Evolutionary conservation across 2,888 invertebrate genomes (phyloP), one percentile per base, ranked within the genome.

Genomic region (Mellilla xanthometata): DNA sequence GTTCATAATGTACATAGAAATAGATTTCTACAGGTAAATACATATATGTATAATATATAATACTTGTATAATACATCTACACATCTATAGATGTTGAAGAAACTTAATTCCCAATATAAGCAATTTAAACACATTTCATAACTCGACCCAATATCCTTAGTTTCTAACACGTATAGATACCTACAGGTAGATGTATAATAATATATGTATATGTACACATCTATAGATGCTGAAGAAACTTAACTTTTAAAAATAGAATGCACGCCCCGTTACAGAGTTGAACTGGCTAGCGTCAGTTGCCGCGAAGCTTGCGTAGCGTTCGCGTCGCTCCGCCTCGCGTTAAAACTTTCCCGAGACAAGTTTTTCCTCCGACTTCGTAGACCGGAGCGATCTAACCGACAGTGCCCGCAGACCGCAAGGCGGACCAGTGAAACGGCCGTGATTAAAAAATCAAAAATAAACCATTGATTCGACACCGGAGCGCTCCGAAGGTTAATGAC

Each of bases 401-500:
- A 19, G 19, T 19, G 71, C 31, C 9, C 30, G 13, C 35, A 23
- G 32, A 39, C 45, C 26, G 38, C 42, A 44, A 26, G 33, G 24
- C 49, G 32, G 23, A 19, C 31, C 32, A 60, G 76, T 78, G 81
- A 83, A 81, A 80, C 15, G 15, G 4, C 79, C 81, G 82, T 74
- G 84, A 80, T 83, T 81, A 83, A 76, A 83, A 86, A 87, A 87
- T 86, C n/a, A n/a, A n/a, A 87, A 85, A 84, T 77, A 83, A 79
- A 81, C 78, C 76, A 81, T n/a, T n/a, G n/a, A 82, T 83, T 79
- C 79, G 79, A 79, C 85, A 82, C 81, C 83, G 82, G 86, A 85
- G 85, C 86, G 83, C 79, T 77, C 68, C 79, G 86, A 86, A 87
- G 87, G 86, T 86, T 86, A 86, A 85, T 86, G 84, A 86, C 83